These are phyloP conservation scores for Drosophila murphyi DNA, from an alignment of 1,140 invertebrate species.

Conservation along the genomic window DNA sequence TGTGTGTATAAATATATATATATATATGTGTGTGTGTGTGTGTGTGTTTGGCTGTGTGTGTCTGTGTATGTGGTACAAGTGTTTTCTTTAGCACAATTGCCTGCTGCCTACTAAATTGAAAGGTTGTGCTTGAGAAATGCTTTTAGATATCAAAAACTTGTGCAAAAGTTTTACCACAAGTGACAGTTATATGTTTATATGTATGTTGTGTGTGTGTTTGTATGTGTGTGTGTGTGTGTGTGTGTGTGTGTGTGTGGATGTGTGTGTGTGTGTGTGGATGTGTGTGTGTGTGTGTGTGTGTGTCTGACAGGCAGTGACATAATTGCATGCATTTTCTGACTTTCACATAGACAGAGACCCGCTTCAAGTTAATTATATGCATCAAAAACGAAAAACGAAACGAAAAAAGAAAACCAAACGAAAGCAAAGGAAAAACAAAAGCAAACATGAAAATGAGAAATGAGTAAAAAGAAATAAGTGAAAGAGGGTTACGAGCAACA, in stretches of 20 bases:
- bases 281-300: constrained; percentile 13
- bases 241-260: neutral
- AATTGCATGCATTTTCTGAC: constrained; percentile 49
- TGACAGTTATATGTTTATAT: constrained; percentile 13
- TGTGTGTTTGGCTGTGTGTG: neutral
- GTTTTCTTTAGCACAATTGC: constrained; percentile 11
- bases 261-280: constrained; percentile 22
- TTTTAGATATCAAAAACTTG: constrained; percentile 27
- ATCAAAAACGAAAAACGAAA: constrained; percentile 42
- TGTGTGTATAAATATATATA: neutral
- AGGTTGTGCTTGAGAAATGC: constrained; percentile 28
- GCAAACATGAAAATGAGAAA: constrained; percentile 36
- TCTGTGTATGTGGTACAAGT: neutral
- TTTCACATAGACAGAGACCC: constrained; percentile 58
- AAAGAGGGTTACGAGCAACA: constrained; percentile 41
- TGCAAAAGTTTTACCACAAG: constrained; percentile 11
- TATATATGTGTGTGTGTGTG: neutral
- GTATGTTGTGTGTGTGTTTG: neutral
- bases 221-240: neutral
- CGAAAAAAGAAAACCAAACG: constrained; percentile 1
- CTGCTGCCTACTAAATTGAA: constrained; percentile 24
- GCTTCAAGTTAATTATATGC: constrained; percentile 78
- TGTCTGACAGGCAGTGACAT: constrained; percentile 31
- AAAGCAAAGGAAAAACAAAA: constrained; percentile 14
- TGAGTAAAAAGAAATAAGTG: constrained; percentile 26